Evolutionary conservation across 2,888 invertebrate species (phyloP).

Genomic region (Machimus rusticus): DNA sequence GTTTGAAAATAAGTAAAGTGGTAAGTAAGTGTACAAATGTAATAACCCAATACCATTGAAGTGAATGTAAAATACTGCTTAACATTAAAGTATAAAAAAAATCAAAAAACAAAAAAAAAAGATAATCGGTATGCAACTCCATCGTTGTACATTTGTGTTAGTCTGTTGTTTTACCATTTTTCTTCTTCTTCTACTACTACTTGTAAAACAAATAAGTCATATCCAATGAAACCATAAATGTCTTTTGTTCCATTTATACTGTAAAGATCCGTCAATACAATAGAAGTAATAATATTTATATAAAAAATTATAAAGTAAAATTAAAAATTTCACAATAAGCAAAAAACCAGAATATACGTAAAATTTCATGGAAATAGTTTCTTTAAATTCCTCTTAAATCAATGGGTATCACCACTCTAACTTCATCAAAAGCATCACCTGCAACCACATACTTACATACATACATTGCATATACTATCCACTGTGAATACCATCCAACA

Average conservation of each 20-base stretch:
- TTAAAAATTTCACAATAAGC: neutral
- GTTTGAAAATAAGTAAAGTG: neutral
- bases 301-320: neutral
- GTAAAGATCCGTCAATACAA: neutral
- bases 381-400: neutral
- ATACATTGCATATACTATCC: neutral
- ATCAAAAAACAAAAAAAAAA: neutral
- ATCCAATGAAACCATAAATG: neutral
- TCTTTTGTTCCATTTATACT: neutral
- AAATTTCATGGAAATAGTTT: slow-evolving; percentile 10
- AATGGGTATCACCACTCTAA: neutral
- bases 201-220: slow-evolving; percentile 13
- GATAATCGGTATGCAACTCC: neutral
- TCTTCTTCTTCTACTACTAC: neutral
- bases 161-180: neutral
- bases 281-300: neutral
- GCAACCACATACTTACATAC: neutral
- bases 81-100: neutral
- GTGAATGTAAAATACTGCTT: neutral
- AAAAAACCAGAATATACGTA: slow-evolving; percentile 31
- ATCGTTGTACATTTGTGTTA: neutral
- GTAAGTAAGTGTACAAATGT: neutral
- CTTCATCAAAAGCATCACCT: neutral
- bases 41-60: neutral
- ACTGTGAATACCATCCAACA: neutral